Evolutionary conservation across 1,140 invertebrate species (phyloP), one percentile per base, ranked within the genome.

Genomic region (Drosophila fuyamai): DNA sequence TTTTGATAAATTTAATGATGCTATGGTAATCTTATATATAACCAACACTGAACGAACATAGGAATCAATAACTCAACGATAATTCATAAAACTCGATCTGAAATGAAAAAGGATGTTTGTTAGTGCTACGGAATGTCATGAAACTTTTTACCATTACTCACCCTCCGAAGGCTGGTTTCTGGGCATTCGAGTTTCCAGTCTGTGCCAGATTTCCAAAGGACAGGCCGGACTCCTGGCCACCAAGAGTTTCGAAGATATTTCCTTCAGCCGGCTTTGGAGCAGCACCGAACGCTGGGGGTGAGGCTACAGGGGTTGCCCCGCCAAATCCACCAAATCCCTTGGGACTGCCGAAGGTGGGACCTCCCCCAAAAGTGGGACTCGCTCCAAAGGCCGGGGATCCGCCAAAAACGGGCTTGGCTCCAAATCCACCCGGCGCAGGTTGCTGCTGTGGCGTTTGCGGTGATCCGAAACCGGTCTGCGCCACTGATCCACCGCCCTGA

Each of bases 141-240:
- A 29, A 27, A 23, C n/a, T 2, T 14, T 0, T 1, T 5, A 5
- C 8, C 4, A 0, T 23, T 7, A 89, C 90, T 92, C 76, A 94
- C 93, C 93, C 93, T 53, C 93, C 92, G 81, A 93, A 94, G 23
- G 85, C 76, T 9, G 91, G 78, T 51, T 92, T 92, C 23, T 90
- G 84, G 18, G 80, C 32, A 51, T 91, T 82, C 5, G 90, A 55
- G 16, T 80, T 85, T 29, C 90, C 81, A 38, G 93, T 92, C 68
- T 94, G 94, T 6, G 94, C 94, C 47, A 94, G 80, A 83, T 94
- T 94, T 2, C 94, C 94, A 83, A 94, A 94, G 9, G 94, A 93
- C 8, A 94, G 54, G 0, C 90, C 91, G 6, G 94, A 94, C 48
- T 93, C 93, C 61, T 94, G 93, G 47, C 92, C 93, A 6, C 94